Evolutionary conservation across 1,140 invertebrate species (phyloP).

Genomic region (Fopius arisanus): DNA sequence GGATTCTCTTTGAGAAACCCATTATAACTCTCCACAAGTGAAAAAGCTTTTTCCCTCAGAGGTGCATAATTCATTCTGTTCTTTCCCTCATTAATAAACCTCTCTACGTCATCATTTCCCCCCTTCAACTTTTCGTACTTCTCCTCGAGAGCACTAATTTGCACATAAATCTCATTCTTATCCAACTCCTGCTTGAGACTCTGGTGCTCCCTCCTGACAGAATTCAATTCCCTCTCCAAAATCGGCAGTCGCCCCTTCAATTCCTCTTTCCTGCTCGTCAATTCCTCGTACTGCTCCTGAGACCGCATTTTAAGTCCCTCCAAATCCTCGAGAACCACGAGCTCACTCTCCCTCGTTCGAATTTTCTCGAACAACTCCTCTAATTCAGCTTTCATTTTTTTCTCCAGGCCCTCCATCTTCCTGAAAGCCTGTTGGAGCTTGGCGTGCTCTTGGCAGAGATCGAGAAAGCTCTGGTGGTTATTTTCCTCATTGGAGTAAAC

Average conservation of each 20-base stretch:
- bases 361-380: conserved; percentile 46
- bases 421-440: conserved; percentile 47
- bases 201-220: conserved; percentile 41
- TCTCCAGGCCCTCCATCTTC: conserved; percentile 54
- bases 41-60: conserved; percentile 40
- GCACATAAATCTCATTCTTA: conserved; percentile 54
- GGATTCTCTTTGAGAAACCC: conserved; percentile 41
- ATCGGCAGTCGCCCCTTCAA: conserved; percentile 40
- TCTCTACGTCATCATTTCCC: conserved; percentile 43
- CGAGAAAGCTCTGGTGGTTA: conserved; percentile 41
- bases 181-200: conserved; percentile 48
- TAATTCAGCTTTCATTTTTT: conserved; percentile 49
- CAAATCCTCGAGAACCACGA: conserved; percentile 45
- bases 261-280: conserved; percentile 42
- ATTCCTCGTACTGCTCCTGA: conserved; percentile 43
- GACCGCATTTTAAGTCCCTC: conserved; percentile 42
- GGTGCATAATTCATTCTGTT: conserved; percentile 45
- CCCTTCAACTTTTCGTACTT: conserved; percentile 48
- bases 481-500: conserved; percentile 35
- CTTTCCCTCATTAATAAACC: conserved; percentile 43
- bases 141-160: conserved; percentile 53
- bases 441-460: conserved; percentile 46
- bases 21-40: conserved; percentile 41
- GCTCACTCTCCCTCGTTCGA: conserved; percentile 40
- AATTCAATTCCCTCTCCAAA: conserved; percentile 41